phyloP scores from a whole-genome alignment of 2,113 vertebrate genomes.

The Coryphaenoides rupestris region DNA sequence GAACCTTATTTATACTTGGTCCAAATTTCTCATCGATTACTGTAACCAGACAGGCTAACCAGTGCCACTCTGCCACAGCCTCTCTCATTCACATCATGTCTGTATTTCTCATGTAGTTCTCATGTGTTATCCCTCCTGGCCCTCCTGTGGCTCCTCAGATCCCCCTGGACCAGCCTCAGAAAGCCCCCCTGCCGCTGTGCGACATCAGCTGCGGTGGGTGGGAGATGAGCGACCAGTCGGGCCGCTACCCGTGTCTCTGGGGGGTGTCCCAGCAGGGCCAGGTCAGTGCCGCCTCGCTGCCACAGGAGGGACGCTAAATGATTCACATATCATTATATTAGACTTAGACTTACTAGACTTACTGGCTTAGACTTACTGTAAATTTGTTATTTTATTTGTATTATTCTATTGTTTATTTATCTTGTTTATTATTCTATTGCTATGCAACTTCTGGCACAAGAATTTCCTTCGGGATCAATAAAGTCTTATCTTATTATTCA shows the following conservation, averaged over 20 bases:
- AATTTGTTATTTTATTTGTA: neutral
- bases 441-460: no score
- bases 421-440: neutral
- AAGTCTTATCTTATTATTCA: no score
- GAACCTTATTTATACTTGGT: no score
- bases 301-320: neutral
- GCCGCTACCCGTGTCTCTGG: conserved; percentile 87
- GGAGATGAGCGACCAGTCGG: conserved; percentile 86
- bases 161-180: conserved; percentile 74
- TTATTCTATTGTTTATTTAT: neutral
- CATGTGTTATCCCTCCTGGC: neutral
- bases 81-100: no score
- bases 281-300: conserved; percentile 62
- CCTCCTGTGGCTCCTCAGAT: conserved; percentile 57
- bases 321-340: no score
- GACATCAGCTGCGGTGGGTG: conserved; percentile 92
- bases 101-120: no score
- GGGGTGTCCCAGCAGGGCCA: conserved; percentile 90
- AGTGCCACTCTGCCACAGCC: no score
- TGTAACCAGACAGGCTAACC: no score
- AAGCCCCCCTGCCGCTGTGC: conserved; percentile 78
- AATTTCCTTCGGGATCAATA: no score
- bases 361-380: no score
- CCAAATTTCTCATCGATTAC: no score
- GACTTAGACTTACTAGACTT: no score